Evolutionary conservation across 2,113 vertebrate genomes (phyloP).

Genomic region (Formicarius rufipectus): DNA sequence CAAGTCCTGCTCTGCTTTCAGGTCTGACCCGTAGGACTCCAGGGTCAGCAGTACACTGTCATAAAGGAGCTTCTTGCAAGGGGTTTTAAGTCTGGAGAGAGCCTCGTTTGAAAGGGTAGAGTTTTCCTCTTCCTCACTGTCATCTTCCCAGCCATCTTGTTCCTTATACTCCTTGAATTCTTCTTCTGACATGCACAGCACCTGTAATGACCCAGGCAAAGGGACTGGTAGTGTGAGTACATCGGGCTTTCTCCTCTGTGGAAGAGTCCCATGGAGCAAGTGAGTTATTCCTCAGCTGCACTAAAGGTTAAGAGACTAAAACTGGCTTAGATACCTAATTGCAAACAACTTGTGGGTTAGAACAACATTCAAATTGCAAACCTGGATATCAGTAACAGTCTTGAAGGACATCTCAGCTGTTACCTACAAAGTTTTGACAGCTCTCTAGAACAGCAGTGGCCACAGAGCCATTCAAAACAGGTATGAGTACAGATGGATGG

Average conservation of each 20-base stretch:
- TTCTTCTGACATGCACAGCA: conserved; percentile 85
- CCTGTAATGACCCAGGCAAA: conserved; percentile 66
- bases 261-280: fast-evolving
- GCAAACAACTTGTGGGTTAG: background rate
- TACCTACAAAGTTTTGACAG: background rate
- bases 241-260: background rate
- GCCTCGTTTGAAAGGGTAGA: conserved; percentile 74
- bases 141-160: conserved; percentile 81
- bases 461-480: background rate
- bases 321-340: background rate
- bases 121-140: conserved; percentile 71
- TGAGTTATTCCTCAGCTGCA: background rate
- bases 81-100: conserved; percentile 72
- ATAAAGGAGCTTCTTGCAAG: conserved; percentile 82
- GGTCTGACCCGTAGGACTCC: conserved; percentile 67
- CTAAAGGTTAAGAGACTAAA: background rate
- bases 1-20: conserved; percentile 74
- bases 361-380: background rate
- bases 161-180: conserved; percentile 85
- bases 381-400: background rate
- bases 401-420: background rate
- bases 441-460: background rate
- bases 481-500: background rate
- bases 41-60: conserved; percentile 77
- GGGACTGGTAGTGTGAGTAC: background rate